phyloP scores from a whole-genome alignment of 53 echinoderm and acorn worm genomes.

The Echinometra lucunter region DNA sequence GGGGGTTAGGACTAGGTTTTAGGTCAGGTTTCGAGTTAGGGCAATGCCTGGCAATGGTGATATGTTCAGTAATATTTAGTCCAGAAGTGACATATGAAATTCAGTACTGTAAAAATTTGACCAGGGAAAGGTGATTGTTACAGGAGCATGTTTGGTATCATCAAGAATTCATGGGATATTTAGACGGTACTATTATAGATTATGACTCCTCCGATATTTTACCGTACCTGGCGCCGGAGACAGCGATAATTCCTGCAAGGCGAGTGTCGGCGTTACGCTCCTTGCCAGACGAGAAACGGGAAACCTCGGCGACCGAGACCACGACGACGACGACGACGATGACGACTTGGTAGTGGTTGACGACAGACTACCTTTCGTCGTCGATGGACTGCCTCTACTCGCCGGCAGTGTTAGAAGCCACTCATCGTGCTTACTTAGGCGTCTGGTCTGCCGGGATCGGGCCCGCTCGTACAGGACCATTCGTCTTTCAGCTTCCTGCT shows the following conservation, averaged over 20 bases:
- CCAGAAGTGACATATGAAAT: too few relatives aligned
- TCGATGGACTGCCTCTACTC: conserved; percentile 33
- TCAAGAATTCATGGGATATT: too few relatives aligned
- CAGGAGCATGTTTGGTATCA: too few relatives aligned
- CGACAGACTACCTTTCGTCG: not conserved
- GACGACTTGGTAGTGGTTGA: too few relatives aligned
- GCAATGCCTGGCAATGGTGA: too few relatives aligned
- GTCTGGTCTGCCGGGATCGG: conserved; percentile 62
- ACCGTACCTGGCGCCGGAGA: conserved; percentile 78
- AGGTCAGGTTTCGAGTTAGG: too few relatives aligned
- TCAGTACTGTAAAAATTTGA: too few relatives aligned
- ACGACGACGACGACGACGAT: conserved; percentile 60
- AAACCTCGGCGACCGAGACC: conserved; percentile 85
- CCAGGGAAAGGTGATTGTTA: too few relatives aligned
- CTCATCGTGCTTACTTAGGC: conserved; percentile 39
- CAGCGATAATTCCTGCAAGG: conserved; percentile 77
- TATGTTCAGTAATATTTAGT: too few relatives aligned
- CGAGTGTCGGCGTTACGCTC: conserved; percentile 82
- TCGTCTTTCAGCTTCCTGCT: conserved; percentile 82
- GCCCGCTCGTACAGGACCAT: conserved; percentile 75
- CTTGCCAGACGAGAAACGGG: conserved; percentile 83
- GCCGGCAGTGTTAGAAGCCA: conserved; percentile 38
- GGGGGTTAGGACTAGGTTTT: too few relatives aligned
- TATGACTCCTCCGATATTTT: too few relatives aligned
- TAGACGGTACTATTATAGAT: too few relatives aligned